A percentile compares a stretch with the other conserved stretches of the same genome.
Evolutionary conservation across 2,888 invertebrate genomes (phyloP).

Genomic region (Scotopteryx bipunctaria): DNA sequence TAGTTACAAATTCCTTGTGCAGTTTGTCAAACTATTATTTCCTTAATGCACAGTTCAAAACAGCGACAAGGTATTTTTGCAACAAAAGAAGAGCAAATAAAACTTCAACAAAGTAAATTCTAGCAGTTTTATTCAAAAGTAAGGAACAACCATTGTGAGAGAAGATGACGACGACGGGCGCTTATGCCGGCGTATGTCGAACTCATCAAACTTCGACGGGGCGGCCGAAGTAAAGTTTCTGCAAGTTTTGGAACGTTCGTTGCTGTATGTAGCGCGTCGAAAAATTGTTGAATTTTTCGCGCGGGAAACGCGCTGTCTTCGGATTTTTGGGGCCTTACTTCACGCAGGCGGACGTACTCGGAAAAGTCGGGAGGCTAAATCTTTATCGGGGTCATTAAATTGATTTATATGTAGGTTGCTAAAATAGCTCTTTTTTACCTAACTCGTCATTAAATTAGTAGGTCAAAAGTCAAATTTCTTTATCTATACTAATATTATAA

Average conservation of each 20-base stretch:
- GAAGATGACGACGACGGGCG: conserved; percentile 50
- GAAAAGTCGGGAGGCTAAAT: conserved; percentile 1
- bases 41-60: conserved; percentile 40
- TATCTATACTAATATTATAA: too few species aligned
- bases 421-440: too few species aligned
- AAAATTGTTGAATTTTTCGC: conserved; percentile 53
- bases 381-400: neutral
- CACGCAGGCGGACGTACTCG: conserved; percentile 13
- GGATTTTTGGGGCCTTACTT: conserved; percentile 20
- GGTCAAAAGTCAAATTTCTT: too few species aligned
- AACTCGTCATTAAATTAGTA: too few species aligned
- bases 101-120: conserved; percentile 50
- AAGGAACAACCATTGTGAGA: conserved; percentile 59
- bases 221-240: conserved; percentile 40
- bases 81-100: conserved; percentile 38
- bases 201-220: conserved; percentile 67
- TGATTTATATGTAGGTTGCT: too few species aligned
- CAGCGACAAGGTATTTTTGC: conserved; percentile 31
- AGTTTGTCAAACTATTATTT: conserved; percentile 22
- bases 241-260: conserved; percentile 49
- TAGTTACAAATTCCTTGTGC: neutral
- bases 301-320: conserved; percentile 33
- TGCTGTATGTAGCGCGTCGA: too few species aligned
- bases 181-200: conserved; percentile 62
- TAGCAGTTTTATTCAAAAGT: conserved; percentile 53